These are phyloP conservation scores for Heliothis peltigera DNA, from an alignment of 2,888 invertebrate genomes.

Conservation along the genomic window DNA sequence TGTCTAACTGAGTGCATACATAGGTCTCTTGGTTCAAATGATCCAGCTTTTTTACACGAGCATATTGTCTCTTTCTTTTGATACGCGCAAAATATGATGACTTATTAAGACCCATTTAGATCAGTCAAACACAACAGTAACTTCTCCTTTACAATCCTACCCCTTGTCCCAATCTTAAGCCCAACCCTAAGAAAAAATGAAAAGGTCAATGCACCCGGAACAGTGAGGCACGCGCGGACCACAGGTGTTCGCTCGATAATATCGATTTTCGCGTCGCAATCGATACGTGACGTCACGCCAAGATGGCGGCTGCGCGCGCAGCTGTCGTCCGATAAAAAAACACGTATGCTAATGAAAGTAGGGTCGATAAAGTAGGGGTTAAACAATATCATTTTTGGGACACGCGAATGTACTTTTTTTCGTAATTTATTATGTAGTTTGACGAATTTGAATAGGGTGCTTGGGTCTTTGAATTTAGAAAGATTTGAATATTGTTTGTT, in stretches of 20 bases:
- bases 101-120: no score
- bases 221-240: conserved; percentile 79
- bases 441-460: conserved; percentile 39
- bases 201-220: conserved; percentile 83
- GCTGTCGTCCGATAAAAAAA: conserved; percentile 74
- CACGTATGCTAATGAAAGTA: conserved; percentile 73
- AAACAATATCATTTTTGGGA: conserved; percentile 65
- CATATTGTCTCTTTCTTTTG: no score
- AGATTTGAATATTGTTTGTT: conserved; percentile 22
- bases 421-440: conserved; percentile 52
- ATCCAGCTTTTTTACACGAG: no score
- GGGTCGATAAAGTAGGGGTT: conserved; percentile 78
- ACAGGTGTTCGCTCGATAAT: conserved; percentile 87
- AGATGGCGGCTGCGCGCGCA: conserved; percentile 80
- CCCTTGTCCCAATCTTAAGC: conserved; percentile 31
- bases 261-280: conserved; percentile 80
- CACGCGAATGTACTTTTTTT: conserved; percentile 68
- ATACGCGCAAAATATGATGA: no score
- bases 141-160: conserved; percentile 26
- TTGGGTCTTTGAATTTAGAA: conserved; percentile 20
- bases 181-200: conserved; percentile 62
- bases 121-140: background rate
- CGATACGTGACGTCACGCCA: conserved; percentile 86
- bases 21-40: no score
- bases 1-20: no score